Conservation (phyloP, 2,113 vertebrate species). For the Engraulis encrasicolus region DNA sequence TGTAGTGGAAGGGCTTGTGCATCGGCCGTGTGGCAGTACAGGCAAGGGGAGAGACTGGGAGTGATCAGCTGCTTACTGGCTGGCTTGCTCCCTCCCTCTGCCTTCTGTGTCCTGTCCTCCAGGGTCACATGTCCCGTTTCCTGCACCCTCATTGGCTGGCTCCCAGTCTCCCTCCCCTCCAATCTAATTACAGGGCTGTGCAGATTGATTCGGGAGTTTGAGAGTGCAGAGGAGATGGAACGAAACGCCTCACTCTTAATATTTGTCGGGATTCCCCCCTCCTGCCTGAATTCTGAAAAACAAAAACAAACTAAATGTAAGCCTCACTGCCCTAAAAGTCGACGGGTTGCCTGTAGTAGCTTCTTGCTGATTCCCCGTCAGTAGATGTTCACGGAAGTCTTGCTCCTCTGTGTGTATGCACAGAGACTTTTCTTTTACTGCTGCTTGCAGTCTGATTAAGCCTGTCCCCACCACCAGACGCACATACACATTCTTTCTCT, state of each 20-base stretch:
- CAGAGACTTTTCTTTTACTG: not conserved
- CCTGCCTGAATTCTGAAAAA: not conserved
- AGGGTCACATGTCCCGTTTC: conserved; percentile 12
- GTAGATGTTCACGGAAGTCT: not conserved
- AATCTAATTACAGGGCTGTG: not conserved
- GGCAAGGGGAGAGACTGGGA: not conserved
- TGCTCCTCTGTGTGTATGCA: not conserved
- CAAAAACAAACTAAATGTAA: not conserved
- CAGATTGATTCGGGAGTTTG: not conserved
- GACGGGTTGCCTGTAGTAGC: not conserved
- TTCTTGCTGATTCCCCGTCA: not conserved
- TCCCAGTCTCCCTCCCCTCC: not conserved
- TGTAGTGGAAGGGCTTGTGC: not conserved
- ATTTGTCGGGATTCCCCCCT: not conserved
- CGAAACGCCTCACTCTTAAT: not conserved
- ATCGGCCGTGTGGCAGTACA: not conserved
- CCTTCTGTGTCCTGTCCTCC: not conserved
- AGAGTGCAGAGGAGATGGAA: not conserved
- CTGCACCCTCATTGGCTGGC: not conserved
- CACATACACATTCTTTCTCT: too few relatives aligned
- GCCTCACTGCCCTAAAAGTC: not conserved
- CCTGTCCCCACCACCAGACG: too few relatives aligned
- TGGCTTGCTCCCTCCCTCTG: not conserved
- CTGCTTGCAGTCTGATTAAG: not conserved
- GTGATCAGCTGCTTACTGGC: not conserved